Conservation (phyloP, 2,113 vertebrate species). For the Cryptoleucopteryx plumbea region DNA sequence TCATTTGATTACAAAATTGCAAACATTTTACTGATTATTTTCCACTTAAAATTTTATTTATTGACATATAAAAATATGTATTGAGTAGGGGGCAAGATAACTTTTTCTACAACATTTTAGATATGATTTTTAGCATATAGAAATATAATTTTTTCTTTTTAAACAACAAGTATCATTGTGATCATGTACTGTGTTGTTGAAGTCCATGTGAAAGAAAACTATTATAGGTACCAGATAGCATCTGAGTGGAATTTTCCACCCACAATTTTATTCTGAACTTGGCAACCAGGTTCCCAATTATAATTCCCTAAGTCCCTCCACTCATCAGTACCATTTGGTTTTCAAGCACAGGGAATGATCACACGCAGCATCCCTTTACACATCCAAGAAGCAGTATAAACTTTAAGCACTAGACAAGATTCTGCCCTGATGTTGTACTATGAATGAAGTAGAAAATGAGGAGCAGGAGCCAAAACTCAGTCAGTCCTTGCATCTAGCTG, state of each 20-base stretch:
- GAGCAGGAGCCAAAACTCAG: not conserved
- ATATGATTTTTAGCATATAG: not conserved
- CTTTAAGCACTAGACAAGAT: not conserved
- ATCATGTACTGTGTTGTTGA: not conserved
- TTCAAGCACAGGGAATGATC: not conserved
- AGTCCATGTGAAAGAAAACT: not conserved
- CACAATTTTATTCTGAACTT: not conserved
- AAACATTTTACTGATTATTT: not conserved
- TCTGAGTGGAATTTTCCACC: not conserved
- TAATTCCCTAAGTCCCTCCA: not conserved
- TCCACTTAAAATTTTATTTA: not conserved
- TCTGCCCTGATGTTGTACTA: not conserved
- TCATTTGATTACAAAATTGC: not conserved
- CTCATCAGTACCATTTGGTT: not conserved
- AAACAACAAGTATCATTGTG: not conserved
- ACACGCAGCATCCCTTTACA: not conserved
- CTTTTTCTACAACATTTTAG: not conserved
- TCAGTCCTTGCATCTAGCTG: not conserved
- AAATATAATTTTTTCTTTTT: not conserved
- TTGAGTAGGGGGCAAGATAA: not conserved
- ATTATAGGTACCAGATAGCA: not conserved
- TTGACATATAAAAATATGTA: not conserved
- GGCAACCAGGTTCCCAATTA: not conserved
- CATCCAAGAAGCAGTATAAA: not conserved
- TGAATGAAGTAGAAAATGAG: not conserved